A percentile compares a stretch with the other conserved stretches of the same genome.
phyloP scores from a whole-genome alignment of 1,140 invertebrate species.

The Trypoxylus dichotomus region DNA sequence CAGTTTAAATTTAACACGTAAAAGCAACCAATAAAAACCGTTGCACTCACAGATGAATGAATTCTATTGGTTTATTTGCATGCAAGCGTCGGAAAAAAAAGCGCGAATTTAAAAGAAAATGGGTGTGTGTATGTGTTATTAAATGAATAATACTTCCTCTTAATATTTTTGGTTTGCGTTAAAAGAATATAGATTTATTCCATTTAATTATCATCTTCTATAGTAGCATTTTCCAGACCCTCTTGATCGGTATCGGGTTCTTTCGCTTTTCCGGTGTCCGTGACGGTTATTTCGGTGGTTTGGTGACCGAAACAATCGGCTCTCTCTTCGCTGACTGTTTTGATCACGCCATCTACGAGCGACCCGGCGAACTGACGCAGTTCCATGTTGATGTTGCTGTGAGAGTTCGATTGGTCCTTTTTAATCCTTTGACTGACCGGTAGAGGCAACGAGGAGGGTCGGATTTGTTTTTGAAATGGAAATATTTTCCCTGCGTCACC shows the following conservation, averaged over 20 bases:
- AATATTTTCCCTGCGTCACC: conserved; percentile 50
- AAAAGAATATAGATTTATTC: not conserved
- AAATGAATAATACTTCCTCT: not conserved
- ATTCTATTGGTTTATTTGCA: not conserved
- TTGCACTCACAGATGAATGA: too few relatives aligned
- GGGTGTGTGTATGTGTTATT: not conserved
- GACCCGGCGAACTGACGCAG: conserved; percentile 48
- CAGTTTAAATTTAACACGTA: too few relatives aligned
- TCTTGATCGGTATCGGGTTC: not conserved
- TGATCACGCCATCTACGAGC: conserved; percentile 51
- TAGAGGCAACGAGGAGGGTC: conserved; percentile 52
- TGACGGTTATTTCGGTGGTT: conserved; percentile 35
- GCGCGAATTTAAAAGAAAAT: not conserved
- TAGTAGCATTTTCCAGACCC: not conserved
- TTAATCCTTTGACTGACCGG: conserved; percentile 44
- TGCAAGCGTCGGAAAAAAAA: not conserved
- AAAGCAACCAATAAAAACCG: too few relatives aligned
- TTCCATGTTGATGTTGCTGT: conserved; percentile 42
- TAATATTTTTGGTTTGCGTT: not conserved
- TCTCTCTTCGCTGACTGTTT: conserved; percentile 48
- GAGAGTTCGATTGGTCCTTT: conserved; percentile 38
- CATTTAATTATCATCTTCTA: conserved; percentile 10
- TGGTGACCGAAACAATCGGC: conserved; percentile 35
- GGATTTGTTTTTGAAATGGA: conserved; percentile 52
- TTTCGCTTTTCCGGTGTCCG: conserved; percentile 35